These are phyloP conservation scores for Sisyra terminalis DNA, from an alignment of 2,888 invertebrate genomes.

Conservation along the genomic window DNA sequence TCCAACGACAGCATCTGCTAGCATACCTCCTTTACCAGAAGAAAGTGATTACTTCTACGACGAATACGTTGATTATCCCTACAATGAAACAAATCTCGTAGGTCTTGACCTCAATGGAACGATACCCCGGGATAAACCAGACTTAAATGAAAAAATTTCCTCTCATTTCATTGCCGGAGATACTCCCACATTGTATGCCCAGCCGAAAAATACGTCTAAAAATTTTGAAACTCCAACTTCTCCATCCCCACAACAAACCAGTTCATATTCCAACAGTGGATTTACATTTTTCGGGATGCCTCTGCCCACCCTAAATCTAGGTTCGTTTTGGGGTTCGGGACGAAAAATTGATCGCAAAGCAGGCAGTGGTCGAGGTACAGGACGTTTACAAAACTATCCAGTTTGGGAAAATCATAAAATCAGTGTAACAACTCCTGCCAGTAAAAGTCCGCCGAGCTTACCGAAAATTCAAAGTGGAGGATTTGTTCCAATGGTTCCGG, in stretches of 20 bases:
- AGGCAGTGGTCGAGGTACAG: constrained; percentile 12
- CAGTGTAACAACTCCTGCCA: constrained; percentile 19
- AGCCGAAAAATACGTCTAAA: constrained; percentile 23
- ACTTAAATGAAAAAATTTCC: constrained; percentile 16
- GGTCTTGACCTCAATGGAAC: constrained; percentile 13
- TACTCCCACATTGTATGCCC: constrained; percentile 42
- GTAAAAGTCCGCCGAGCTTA: constrained; percentile 28
- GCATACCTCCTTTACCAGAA: constrained; percentile 45
- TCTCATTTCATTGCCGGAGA: constrained; percentile 35
- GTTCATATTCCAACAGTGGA: constrained; percentile 36
- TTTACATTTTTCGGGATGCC: constrained; percentile 80
- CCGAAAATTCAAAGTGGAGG: constrained; percentile 59
- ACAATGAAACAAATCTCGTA: constrained; percentile 36
- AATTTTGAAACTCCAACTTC: constrained; percentile 6
- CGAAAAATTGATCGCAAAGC: constrained; percentile 25
- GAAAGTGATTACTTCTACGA: constrained; percentile 73
- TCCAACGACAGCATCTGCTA: constrained; percentile 29
- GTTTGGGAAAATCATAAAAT: constrained; percentile 16
- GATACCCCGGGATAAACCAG: constrained; percentile 7
- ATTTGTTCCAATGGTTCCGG: constrained; percentile 59
- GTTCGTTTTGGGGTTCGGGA: constrained; percentile 37
- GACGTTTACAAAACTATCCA: constrained; percentile 9
- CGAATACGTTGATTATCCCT: constrained; percentile 64
- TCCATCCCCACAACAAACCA: constrained; percentile 12
- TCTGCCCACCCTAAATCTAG: constrained; percentile 52